A percentile compares a stretch with the other conserved stretches of the same genome.
phyloP scores from a whole-genome alignment of 2,797 vertebrate genomes.

The Myotis findleyi region DNA sequence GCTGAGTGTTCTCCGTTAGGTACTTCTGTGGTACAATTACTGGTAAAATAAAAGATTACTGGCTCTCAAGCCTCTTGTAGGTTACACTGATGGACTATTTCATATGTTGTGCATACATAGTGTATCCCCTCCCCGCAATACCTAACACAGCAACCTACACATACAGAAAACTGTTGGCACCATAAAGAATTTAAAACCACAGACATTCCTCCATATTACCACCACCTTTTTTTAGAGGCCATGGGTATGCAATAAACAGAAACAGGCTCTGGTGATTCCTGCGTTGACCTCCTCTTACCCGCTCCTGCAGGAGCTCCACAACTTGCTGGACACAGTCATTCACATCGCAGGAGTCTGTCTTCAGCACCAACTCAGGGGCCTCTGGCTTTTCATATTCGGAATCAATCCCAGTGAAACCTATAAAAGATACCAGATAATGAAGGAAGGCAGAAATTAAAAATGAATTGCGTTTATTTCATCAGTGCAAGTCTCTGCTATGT shows the following conservation, averaged over 20 bases:
- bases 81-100: not conserved
- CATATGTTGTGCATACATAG: accelerated
- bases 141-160: not conserved
- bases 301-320: slow-evolving; percentile 97
- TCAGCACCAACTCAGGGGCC: slow-evolving; percentile 96
- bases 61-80: not conserved
- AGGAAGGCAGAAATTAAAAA: not conserved
- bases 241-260: not conserved
- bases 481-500: not conserved
- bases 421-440: not conserved
- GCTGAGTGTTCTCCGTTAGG: not conserved
- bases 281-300: slow-evolving; percentile 89
- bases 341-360: slow-evolving; percentile 96
- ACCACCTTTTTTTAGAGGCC: not conserved
- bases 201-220: not conserved
- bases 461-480: not conserved
- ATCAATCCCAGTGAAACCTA: slow-evolving; percentile 99
- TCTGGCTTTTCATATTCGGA: slow-evolving; percentile 98
- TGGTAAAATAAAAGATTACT: not conserved
- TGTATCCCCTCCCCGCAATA: not conserved
- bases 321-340: slow-evolving; percentile 98
- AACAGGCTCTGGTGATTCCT: not conserved
- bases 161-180: not conserved
- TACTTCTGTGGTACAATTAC: not conserved
- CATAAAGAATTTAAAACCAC: not conserved